These are phyloP conservation scores for Periophthalmus magnuspinnatus DNA, from an alignment of 2,797 vertebrate genomes.

Conservation along the genomic window DNA sequence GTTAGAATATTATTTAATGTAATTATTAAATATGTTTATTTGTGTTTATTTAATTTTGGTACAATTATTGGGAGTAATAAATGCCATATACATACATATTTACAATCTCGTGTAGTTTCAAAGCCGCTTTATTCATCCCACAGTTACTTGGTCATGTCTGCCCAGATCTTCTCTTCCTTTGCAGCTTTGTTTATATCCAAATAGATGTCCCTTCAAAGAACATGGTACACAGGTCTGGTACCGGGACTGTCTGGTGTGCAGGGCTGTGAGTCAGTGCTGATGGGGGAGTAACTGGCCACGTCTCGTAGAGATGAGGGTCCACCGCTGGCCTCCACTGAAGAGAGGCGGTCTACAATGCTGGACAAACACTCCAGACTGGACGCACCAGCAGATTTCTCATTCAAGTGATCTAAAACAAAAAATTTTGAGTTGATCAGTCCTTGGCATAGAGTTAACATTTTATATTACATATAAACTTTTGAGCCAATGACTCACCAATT, in stretches of 20 bases:
- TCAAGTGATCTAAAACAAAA: conserved; percentile 65
- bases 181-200: conserved; percentile 15
- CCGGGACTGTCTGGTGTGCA: conserved; percentile 81
- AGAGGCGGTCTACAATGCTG: conserved; percentile 95
- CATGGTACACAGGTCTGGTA: conserved; percentile 89
- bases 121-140: conserved; percentile 31
- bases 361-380: conserved; percentile 95
- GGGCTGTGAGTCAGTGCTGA: conserved; percentile 84
- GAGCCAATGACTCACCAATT: conserved; percentile 77
- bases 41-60: conserved; percentile 34
- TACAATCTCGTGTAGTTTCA: conserved; percentile 79
- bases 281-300: conserved; percentile 75
- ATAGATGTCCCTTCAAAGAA: conserved; percentile 80
- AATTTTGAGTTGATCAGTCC: neutral
- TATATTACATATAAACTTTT: neutral
- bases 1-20: neutral
- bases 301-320: conserved; percentile 70
- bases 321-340: conserved; percentile 77
- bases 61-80: conserved; percentile 70
- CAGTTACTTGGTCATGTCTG: conserved; percentile 17
- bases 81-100: conserved; percentile 82
- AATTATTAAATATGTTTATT: conserved; percentile 5
- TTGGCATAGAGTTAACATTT: neutral
- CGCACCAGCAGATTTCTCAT: conserved; percentile 76
- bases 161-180: conserved; percentile 31